phyloP scores from a whole-genome alignment of 2,797 vertebrate species.

The Danio albolineatus region DNA sequence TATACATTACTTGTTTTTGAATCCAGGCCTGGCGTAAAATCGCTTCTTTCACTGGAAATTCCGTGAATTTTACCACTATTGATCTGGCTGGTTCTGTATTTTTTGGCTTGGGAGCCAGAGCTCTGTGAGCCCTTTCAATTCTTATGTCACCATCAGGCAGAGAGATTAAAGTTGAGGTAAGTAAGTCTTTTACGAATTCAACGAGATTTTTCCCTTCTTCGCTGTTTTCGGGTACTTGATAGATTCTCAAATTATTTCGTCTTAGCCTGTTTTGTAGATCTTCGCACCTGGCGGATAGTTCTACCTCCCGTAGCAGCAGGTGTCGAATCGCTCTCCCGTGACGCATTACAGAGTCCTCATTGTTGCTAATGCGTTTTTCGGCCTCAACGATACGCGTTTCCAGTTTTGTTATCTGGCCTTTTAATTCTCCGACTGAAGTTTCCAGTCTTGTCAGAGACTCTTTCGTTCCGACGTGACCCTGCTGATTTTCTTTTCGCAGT shows the following conservation, averaged over 20 bases:
- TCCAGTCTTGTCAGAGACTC: background rate
- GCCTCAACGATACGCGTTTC: background rate
- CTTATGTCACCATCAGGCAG: conserved; percentile 36
- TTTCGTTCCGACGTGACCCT: background rate
- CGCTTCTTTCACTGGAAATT: background rate
- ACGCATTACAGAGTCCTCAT: background rate
- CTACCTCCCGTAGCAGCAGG: background rate
- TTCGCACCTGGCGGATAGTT: background rate
- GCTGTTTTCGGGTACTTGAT: background rate
- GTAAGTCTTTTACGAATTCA: background rate
- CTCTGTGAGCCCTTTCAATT: too few species aligned
- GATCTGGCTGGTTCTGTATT: conserved; percentile 9
- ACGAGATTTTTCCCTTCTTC: background rate
- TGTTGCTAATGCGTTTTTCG: background rate
- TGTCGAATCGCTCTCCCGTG: background rate
- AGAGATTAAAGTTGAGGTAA: background rate
- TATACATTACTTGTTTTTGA: background rate
- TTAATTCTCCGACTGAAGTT: background rate
- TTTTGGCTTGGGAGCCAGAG: conserved; percentile 34
- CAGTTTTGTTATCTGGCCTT: background rate
- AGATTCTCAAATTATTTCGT: background rate
- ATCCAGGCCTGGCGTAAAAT: background rate
- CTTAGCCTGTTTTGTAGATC: conserved; percentile 11
- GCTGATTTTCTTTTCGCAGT: too few species aligned
- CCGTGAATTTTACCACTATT: background rate